Conservation (phyloP, 2,797 vertebrate genomes). For the Natrix natrix region DNA sequence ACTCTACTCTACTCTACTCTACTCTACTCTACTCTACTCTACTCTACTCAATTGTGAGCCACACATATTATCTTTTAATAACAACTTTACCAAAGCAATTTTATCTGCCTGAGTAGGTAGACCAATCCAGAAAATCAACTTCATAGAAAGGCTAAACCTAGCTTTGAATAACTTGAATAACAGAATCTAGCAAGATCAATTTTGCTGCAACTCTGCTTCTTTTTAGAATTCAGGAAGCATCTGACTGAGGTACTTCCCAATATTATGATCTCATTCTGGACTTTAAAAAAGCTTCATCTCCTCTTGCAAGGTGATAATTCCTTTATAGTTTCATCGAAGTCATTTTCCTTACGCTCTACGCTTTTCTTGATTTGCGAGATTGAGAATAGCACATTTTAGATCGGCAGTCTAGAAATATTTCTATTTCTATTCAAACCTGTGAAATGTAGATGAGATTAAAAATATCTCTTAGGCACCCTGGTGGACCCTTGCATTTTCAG, state of each 20-base stretch:
- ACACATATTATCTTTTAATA: background rate
- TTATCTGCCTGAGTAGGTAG: background rate
- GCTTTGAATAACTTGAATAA: background rate
- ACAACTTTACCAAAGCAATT: background rate
- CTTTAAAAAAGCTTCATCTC: background rate
- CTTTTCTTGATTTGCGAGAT: background rate
- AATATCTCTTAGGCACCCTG: background rate
- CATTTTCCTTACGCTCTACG: background rate
- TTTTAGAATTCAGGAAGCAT: background rate
- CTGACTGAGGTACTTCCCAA: background rate
- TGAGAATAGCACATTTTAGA: background rate
- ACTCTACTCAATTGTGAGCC: background rate
- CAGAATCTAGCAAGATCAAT: background rate
- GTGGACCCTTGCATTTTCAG: background rate
- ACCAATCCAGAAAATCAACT: background rate
- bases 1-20: no score
- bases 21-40: no score
- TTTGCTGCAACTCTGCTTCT: background rate
- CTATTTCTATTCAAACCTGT: background rate
- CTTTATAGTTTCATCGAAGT: background rate
- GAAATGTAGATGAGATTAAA: background rate
- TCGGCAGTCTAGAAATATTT: background rate
- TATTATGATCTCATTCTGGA: background rate
- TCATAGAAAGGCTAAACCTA: background rate
- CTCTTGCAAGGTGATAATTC: background rate